phyloP scores from a whole-genome alignment of 53 echinoderm and acorn worm species.

The Crossaster papposus region DNA sequence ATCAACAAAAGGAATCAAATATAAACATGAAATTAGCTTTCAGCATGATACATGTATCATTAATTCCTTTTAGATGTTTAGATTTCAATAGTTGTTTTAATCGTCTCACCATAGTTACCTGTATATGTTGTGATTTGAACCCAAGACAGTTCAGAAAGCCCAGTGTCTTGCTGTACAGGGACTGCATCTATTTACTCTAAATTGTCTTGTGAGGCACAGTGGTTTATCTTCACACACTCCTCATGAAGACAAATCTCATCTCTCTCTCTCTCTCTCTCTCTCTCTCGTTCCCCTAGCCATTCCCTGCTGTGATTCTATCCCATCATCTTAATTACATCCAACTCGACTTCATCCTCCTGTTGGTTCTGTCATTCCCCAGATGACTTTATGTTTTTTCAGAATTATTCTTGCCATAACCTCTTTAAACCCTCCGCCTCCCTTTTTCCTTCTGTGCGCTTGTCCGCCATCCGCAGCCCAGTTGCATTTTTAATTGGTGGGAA shows the following conservation, averaged over 20 bases:
- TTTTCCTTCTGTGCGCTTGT: neutral
- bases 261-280: neutral
- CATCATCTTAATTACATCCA: constrained; percentile 36
- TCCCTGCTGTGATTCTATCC: constrained; percentile 15
- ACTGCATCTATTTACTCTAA: neutral
- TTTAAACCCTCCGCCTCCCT: neutral
- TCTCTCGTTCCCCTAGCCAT: neutral
- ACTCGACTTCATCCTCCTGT: constrained; percentile 8
- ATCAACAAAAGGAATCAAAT: no score
- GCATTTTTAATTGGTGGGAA: constrained; percentile 32
- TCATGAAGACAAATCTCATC: neutral
- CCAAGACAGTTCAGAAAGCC: no score
- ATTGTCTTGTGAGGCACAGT: neutral
- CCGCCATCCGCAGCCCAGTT: neutral
- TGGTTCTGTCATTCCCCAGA: neutral
- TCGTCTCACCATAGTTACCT: no score
- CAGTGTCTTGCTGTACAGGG: neutral
- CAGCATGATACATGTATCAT: no score
- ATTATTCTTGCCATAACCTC: neutral
- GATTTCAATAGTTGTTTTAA: no score
- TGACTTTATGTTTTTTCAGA: constrained; percentile 17
- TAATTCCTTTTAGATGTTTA: no score
- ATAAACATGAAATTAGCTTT: no score
- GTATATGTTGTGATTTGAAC: no score
- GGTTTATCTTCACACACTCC: neutral